These are phyloP conservation scores for Hapalemur alaotrensis DNA, from an alignment of 2,797 vertebrate genomes.

Conservation along the genomic window DNA sequence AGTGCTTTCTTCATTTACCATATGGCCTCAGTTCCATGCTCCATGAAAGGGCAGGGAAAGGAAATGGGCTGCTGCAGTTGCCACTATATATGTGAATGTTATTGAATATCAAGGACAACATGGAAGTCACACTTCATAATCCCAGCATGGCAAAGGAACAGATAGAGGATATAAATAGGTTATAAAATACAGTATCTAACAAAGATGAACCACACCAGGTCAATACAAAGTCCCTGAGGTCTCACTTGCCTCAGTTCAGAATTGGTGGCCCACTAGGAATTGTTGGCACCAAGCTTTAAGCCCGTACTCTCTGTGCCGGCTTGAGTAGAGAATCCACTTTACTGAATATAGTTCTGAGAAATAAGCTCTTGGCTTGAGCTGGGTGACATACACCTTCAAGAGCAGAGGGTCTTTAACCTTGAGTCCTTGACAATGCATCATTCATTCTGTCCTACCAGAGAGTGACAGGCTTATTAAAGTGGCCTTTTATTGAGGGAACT, in stretches of 20 bases:
- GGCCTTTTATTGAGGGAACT: background rate
- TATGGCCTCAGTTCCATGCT: background rate
- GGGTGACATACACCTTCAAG: background rate
- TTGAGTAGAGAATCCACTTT: background rate
- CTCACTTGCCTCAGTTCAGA: background rate
- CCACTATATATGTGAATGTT: background rate
- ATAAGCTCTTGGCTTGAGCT: background rate
- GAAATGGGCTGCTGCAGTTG: background rate
- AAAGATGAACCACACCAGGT: background rate
- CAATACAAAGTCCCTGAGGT: background rate
- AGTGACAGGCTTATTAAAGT: conserved; percentile 10
- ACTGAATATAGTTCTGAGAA: background rate
- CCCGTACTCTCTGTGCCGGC: background rate
- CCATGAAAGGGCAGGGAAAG: background rate
- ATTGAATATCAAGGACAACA: background rate
- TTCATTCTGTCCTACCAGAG: background rate
- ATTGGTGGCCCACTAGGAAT: background rate
- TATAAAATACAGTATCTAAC: background rate
- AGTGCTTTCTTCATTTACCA: background rate
- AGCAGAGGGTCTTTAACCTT: background rate
- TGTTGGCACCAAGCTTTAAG: background rate
- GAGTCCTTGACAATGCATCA: background rate
- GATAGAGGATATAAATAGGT: background rate
- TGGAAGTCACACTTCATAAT: background rate
- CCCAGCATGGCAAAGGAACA: background rate